These are phyloP conservation scores for Pyrocephalus nanus DNA, from an alignment of 2,797 vertebrate species.

Conservation along the genomic window DNA sequence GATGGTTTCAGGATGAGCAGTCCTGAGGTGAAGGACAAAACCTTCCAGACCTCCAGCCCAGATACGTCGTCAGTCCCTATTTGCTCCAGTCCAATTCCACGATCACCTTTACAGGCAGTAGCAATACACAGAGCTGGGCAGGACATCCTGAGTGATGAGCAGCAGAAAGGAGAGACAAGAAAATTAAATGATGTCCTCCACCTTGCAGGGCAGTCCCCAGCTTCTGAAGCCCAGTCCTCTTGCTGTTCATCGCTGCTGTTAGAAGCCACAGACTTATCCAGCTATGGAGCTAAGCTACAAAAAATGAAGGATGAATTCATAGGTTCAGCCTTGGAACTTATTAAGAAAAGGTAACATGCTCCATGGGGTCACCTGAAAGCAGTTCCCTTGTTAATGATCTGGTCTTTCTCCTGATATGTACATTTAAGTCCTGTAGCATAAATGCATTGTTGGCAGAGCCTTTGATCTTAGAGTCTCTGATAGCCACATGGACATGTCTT, in stretches of 20 bases:
- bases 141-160: conserved; percentile 48
- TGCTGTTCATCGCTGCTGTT: conserved; percentile 88
- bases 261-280: conserved; percentile 86
- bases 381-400: conserved; percentile 15
- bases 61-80: conserved; percentile 73
- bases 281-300: conserved; percentile 89
- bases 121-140: conserved; percentile 50
- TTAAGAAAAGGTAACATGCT: conserved; percentile 88
- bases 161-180: conserved; percentile 61
- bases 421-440: conserved; percentile 3
- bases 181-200: conserved; percentile 60
- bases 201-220: conserved; percentile 72
- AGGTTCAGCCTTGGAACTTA: conserved; percentile 88
- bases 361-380: conserved; percentile 15
- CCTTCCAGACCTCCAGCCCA: neutral
- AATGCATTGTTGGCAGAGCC: neutral
- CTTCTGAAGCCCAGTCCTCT: conserved; percentile 82
- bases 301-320: conserved; percentile 91
- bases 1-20: conserved; percentile 30
- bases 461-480: neutral
- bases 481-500: neutral
- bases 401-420: neutral
- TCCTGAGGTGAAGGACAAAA: conserved; percentile 19
- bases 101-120: conserved; percentile 79
- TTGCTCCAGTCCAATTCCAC: conserved; percentile 84